Conservation (phyloP, 2,888 invertebrate species). For the Epistrophe eligans region DNA sequence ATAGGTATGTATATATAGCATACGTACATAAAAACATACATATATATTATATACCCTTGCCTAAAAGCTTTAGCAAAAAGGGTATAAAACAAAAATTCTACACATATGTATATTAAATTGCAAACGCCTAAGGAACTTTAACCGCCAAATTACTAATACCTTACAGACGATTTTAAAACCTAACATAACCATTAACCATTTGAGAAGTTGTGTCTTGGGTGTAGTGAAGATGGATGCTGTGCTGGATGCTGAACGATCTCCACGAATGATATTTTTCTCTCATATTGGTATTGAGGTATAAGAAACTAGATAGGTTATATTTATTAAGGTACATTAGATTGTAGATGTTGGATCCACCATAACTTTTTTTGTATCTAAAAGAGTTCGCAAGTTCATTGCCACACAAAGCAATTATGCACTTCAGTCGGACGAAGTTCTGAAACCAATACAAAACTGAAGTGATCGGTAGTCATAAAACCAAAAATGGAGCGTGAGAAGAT, state of each 20-base stretch:
- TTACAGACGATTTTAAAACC: conserved; percentile 48
- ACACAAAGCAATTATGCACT: conserved; percentile 50
- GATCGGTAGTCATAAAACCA: conserved; percentile 30
- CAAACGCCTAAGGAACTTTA: conserved; percentile 42
- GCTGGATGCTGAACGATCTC: conserved; percentile 9
- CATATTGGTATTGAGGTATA: conserved; percentile 15
- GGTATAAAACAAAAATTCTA: conserved; percentile 41
- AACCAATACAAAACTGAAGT: conserved; percentile 12
- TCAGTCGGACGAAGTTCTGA: conserved; percentile 9
- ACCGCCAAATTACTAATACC: conserved; percentile 58
- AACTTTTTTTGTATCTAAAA: background rate
- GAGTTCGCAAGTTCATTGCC: conserved; percentile 67
- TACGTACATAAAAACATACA: background rate
- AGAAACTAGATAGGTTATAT: background rate
- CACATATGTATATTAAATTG: conserved; percentile 40
- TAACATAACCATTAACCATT: conserved; percentile 54
- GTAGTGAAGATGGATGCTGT: background rate
- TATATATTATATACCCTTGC: background rate
- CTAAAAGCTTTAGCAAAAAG: conserved; percentile 36
- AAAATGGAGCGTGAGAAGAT: conserved; percentile 37
- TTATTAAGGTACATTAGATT: background rate
- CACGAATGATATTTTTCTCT: conserved; percentile 37
- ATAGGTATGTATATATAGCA: no score
- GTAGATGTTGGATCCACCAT: background rate
- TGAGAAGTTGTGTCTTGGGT: conserved; percentile 23